A percentile compares a stretch with the other conserved stretches of the same genome.
These are phyloP conservation scores for Caretta caretta DNA, from an alignment of 2,113 vertebrate genomes.

Conservation along the genomic window DNA sequence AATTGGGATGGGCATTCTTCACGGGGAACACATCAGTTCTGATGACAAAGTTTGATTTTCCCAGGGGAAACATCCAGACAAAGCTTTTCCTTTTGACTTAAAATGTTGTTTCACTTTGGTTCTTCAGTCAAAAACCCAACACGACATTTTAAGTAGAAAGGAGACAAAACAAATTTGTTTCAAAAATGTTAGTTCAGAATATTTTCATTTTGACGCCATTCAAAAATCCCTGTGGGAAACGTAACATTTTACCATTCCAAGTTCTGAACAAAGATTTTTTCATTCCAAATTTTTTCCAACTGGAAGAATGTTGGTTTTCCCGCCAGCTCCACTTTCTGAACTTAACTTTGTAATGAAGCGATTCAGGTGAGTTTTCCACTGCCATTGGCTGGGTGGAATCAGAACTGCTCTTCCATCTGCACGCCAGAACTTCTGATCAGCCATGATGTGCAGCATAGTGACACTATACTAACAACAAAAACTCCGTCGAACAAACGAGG, in stretches of 20 bases:
- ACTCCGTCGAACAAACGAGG: too few species aligned
- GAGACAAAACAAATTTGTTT: not conserved
- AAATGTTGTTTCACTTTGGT: slow-evolving; percentile 62
- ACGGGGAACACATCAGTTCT: slow-evolving; percentile 37
- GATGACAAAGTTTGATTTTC: slow-evolving; percentile 40
- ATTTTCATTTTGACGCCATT: not conserved
- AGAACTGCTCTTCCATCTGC: not conserved
- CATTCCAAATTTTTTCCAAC: not conserved
- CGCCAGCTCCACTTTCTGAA: too few species aligned
- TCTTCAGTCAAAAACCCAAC: slow-evolving; percentile 67
- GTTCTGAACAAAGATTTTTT: fast-evolving
- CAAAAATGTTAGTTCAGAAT: not conserved
- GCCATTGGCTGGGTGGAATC: not conserved
- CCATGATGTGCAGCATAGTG: too few species aligned
- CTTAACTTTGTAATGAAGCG: not conserved
- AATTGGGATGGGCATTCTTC: not conserved
- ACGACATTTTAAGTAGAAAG: slow-evolving; percentile 71
- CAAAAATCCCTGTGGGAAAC: not conserved
- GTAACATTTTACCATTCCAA: not conserved
- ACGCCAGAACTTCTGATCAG: not conserved
- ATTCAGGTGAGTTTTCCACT: not conserved
- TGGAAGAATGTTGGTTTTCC: not conserved
- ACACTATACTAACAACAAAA: not conserved
- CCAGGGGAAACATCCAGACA: slow-evolving; percentile 59
- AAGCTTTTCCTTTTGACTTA: slow-evolving; percentile 72